A percentile compares a stretch with the other conserved stretches of the same genome.
Evolutionary conservation across 2,113 vertebrate species (phyloP).

Genomic region (Piprites chloris): DNA sequence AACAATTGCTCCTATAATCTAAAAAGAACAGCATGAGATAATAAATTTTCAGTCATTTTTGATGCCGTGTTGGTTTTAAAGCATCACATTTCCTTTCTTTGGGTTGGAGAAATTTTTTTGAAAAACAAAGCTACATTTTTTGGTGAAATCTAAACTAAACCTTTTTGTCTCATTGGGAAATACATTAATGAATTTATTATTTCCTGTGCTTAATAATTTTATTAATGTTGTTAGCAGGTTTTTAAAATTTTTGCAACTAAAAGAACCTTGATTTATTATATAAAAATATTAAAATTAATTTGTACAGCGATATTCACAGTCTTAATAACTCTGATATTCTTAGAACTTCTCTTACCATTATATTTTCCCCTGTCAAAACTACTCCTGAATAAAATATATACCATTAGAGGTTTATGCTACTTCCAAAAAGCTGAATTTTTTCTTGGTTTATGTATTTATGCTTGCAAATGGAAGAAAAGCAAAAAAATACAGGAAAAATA

Average conservation of each 20-base stretch:
- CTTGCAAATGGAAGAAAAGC: neutral
- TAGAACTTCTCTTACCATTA: neutral
- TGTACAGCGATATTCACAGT: neutral
- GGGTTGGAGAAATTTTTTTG: neutral
- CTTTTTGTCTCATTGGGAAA: constrained; percentile 31
- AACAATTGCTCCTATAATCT: neutral
- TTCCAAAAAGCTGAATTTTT: neutral
- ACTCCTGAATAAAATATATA: neutral
- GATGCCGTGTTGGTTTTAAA: neutral
- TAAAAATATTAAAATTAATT: neutral
- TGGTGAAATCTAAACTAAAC: neutral
- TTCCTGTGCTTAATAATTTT: constrained; percentile 14
- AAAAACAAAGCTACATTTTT: neutral
- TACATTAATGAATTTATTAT: neutral
- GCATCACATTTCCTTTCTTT: neutral
- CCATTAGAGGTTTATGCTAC: neutral
- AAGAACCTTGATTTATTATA: neutral
- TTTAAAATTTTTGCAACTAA: neutral
- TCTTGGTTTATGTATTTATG: neutral
- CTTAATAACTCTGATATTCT: neutral
- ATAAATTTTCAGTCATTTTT: neutral
- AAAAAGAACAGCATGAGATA: neutral
- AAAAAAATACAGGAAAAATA: neutral
- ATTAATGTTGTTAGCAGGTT: constrained; percentile 27
- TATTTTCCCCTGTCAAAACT: neutral